These are phyloP conservation scores for Aurelia coerulea DNA, from an alignment of 30 jellyfish, hydroid and myxozoan genomes.

Conservation along the genomic window DNA sequence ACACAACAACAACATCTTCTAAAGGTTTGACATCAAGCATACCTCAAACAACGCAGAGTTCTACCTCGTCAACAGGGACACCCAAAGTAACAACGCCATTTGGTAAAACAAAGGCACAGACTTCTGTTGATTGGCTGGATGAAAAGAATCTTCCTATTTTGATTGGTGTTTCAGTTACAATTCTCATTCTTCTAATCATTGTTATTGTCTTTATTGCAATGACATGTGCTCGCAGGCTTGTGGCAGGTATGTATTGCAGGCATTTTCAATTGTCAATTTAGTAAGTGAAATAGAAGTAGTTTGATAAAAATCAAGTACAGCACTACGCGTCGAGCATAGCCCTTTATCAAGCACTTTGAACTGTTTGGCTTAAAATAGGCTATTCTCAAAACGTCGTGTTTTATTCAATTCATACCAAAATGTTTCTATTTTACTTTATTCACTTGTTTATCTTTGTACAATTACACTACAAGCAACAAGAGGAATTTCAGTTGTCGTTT, in stretches of 20 bases:
- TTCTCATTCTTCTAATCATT: slow-evolving; percentile 8
- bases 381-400: too few relatives aligned
- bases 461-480: too few relatives aligned
- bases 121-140: slow-evolving; percentile 44
- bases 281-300: too few relatives aligned
- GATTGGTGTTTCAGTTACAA: slow-evolving; percentile 48
- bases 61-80: not conserved
- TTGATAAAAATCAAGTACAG: too few relatives aligned
- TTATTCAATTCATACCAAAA: too few relatives aligned
- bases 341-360: too few relatives aligned
- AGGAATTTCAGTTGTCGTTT: too few relatives aligned
- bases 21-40: not conserved
- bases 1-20: not conserved
- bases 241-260: slow-evolving; percentile 16
- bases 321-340: too few relatives aligned
- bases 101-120: not conserved
- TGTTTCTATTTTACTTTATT: too few relatives aligned
- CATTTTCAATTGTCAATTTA: not conserved
- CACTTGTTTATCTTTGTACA: too few relatives aligned
- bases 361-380: too few relatives aligned
- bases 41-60: not conserved
- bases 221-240: slow-evolving; percentile 12
- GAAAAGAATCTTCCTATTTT: slow-evolving; percentile 45
- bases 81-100: not conserved
- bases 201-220: slow-evolving; percentile 32